Evolutionary conservation across 1,140 invertebrate species (phyloP).

Genomic region (Asobara japonica): DNA sequence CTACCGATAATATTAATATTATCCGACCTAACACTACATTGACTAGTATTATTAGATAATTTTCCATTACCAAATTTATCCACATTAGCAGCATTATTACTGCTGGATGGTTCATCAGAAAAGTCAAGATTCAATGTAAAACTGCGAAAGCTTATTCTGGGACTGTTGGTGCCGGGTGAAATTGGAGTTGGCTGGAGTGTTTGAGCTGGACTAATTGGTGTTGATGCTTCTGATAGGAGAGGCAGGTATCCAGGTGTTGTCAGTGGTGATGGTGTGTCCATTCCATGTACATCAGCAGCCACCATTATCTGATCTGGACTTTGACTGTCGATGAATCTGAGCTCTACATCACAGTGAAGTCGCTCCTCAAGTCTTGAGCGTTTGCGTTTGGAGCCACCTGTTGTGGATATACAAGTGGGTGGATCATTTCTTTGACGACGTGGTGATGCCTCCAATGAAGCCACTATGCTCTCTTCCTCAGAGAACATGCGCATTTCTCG

Average conservation of each 20-base stretch:
- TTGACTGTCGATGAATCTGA: conserved; percentile 70
- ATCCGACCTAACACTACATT: conserved; percentile 48
- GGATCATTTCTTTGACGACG: conserved; percentile 65
- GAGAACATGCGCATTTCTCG: conserved; percentile 87
- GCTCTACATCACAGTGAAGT: conserved; percentile 65
- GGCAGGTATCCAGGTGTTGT: conserved; percentile 63
- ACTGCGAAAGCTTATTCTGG: conserved; percentile 64
- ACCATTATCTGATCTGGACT: conserved; percentile 69
- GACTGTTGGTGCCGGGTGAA: conserved; percentile 55
- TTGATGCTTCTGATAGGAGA: conserved; percentile 61
- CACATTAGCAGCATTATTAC: conserved; percentile 31
- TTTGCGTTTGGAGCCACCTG: conserved; percentile 63
- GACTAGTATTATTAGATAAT: conserved; percentile 52
- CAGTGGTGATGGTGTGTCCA: conserved; percentile 62
- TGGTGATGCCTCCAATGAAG: conserved; percentile 69
- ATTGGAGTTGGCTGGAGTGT: conserved; percentile 55
- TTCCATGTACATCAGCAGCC: conserved; percentile 61
- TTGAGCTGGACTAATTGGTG: conserved; percentile 54
- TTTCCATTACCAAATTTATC: conserved; percentile 44
- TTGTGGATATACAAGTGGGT: conserved; percentile 44
- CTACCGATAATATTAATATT: conserved; percentile 45
- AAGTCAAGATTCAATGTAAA: conserved; percentile 61
- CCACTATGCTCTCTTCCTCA: conserved; percentile 79
- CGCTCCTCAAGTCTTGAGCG: conserved; percentile 67
- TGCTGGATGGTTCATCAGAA: conserved; percentile 47